These are phyloP conservation scores for Dolichopus griseipennis DNA, from an alignment of 2,888 invertebrate genomes.

Conservation along the genomic window DNA sequence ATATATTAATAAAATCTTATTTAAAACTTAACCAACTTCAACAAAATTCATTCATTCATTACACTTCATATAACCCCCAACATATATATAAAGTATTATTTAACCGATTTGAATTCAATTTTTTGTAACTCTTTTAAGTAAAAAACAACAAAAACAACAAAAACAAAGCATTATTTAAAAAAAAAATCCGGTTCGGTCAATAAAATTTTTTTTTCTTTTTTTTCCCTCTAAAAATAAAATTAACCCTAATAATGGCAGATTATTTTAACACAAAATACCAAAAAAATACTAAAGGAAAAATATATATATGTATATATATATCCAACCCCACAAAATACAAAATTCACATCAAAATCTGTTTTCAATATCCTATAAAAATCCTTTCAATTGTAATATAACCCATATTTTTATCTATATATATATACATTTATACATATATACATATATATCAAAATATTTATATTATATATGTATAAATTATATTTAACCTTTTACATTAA, in stretches of 20 bases:
- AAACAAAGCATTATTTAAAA: too few species aligned
- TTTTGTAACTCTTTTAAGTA: background rate
- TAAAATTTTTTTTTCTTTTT: background rate
- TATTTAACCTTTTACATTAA: background rate
- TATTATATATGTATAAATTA: too few species aligned
- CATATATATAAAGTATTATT: too few species aligned
- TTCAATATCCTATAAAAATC: conserved; percentile 6
- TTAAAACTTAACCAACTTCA: background rate
- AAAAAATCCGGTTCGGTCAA: background rate
- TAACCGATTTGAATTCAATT: background rate
- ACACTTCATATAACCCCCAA: background rate
- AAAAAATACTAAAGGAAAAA: too few species aligned
- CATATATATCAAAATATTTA: too few species aligned
- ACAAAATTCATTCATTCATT: background rate
- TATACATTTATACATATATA: background rate
- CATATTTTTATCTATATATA: too few species aligned
- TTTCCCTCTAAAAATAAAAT: background rate
- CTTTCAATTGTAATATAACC: background rate
- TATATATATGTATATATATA: background rate
- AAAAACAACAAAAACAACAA: background rate
- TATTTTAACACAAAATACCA: background rate
- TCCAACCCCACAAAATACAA: background rate
- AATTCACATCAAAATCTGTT: conserved; percentile 6
- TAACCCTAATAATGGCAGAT: conserved; percentile 2
- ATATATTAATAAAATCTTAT: too few species aligned